A percentile compares a stretch with the other conserved stretches of the same genome.
Conservation (phyloP, 1,140 invertebrate genomes). For the Ceratosolen fusciceps region DNA sequence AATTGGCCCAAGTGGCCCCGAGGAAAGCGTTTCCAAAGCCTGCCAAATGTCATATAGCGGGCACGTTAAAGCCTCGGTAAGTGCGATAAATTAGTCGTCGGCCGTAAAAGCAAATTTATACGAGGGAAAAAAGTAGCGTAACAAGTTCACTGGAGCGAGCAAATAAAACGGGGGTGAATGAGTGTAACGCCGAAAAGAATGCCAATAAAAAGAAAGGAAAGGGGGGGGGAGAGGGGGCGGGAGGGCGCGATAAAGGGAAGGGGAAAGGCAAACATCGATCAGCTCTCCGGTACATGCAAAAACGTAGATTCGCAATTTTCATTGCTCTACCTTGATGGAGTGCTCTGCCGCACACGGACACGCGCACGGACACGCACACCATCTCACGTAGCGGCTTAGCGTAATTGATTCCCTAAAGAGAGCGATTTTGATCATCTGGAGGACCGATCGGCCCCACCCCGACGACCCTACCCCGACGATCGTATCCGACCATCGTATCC, state of each 20-base stretch:
- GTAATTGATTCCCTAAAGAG: slow-evolving; percentile 51
- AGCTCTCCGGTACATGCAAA: background rate
- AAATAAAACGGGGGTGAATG: slow-evolving; percentile 4
- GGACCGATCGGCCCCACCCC: slow-evolving; percentile 42
- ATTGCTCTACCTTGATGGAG: no score
- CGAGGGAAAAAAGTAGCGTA: background rate
- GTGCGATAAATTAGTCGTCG: background rate
- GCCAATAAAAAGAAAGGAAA: background rate
- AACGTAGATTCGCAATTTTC: background rate
- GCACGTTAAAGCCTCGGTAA: background rate
- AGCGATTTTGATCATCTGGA: no score
- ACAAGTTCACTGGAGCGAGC: background rate
- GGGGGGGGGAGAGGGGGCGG: slow-evolving; percentile 2
- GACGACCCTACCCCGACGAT: slow-evolving; percentile 19
- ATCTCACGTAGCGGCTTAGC: slow-evolving; percentile 1
- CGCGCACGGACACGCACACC: background rate
- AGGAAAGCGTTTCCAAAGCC: no score
- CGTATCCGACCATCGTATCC: background rate
- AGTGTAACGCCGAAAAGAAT: background rate
- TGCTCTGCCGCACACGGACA: background rate
- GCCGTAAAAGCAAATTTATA: background rate
- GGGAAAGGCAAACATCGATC: slow-evolving; percentile 29
- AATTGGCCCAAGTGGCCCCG: no score
- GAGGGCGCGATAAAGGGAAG: no score
- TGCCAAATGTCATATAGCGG: background rate